These are phyloP conservation scores for Epinotia nisella DNA, from an alignment of 2,888 invertebrate genomes.

Conservation along the genomic window DNA sequence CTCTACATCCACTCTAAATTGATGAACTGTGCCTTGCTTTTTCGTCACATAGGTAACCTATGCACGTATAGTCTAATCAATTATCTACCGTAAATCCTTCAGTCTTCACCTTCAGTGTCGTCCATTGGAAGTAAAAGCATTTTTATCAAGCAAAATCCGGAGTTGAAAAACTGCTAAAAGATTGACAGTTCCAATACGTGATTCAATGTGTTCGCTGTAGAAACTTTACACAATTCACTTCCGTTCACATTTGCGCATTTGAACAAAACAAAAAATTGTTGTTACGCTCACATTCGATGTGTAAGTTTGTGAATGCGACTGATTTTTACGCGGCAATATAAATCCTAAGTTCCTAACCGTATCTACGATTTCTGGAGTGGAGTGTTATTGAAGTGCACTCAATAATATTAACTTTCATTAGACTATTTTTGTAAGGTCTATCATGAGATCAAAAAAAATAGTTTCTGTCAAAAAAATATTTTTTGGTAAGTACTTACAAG, in stretches of 20 bases:
- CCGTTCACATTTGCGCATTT: constrained; percentile 41
- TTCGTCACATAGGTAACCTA: constrained; percentile 50
- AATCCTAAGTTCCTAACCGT: background rate
- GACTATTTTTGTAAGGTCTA: background rate
- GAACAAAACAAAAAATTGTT: constrained; percentile 28
- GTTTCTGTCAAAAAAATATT: too few species aligned
- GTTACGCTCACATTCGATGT: constrained; percentile 14
- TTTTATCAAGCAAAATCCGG: constrained; percentile 24
- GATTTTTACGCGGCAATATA: constrained; percentile 20
- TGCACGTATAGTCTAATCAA: constrained; percentile 33
- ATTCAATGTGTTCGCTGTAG: constrained; percentile 31
- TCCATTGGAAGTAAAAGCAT: constrained; percentile 21
- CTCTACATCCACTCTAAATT: constrained; percentile 64
- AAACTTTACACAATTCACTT: constrained; percentile 34
- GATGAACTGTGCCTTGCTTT: constrained; percentile 68
- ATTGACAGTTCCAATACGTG: constrained; percentile 43
- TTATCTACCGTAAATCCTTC: constrained; percentile 23
- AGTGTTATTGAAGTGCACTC: constrained; percentile 5
- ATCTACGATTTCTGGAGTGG: constrained; percentile 4
- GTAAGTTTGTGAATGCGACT: constrained; percentile 22
- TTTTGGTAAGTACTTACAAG: too few species aligned
- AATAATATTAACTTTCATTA: constrained; percentile 14
- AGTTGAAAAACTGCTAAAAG: constrained; percentile 35
- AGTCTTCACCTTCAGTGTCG: constrained; percentile 15
- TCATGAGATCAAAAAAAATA: too few species aligned